Evolutionary conservation across 92 coral and sea anemone genomes (phyloP), one percentile per base, ranked within the genome.

Genomic region (Porites lobata): DNA sequence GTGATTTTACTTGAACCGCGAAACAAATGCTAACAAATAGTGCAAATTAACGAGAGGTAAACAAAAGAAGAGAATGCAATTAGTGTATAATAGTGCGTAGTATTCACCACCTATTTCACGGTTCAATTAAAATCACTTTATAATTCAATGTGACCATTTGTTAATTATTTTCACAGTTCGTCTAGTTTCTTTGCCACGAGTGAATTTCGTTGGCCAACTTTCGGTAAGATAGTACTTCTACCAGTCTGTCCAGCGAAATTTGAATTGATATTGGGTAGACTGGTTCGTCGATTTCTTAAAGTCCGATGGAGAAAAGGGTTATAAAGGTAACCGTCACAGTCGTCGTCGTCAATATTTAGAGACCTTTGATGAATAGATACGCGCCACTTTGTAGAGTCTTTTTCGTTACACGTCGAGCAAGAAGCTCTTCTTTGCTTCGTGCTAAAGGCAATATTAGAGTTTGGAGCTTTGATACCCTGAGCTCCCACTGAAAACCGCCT

Each of bases 401-500:
- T 51, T 74, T 19, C 63, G 5, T 6, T 17, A 7, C 57, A 14
- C 32, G 59, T 32, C 9, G n/a, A 20, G 21, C 78, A 74, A 61
- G 70, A 78, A 18, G 69, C 29, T 78, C 82, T 59, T 43, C 82
- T 61, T 17, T 78, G 54, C 50, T 32, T 78, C 32, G 8, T 74
- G 20, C 15, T 6, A 50, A 22, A 9, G 6, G 24, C 70, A 18
- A 38, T n/a, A 8, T 29, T 5, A 8, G 56, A 3, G 14, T 58
- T 78, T 54, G 13, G 1, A 5, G 70, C n/a, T 47, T 17, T 18
- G 43, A 29, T 62, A 0, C 14, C 18, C 32, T 62, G 58, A 0
- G 82, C 32, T 12, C 70, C 82, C 3, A 78, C 26, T 57, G 82
- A 78, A 19, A 61, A 17, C 58, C 82, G 57, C 7, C 82, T 66